Conservation (phyloP, 2,888 invertebrate species). For the Platycnemis pennipes region DNA sequence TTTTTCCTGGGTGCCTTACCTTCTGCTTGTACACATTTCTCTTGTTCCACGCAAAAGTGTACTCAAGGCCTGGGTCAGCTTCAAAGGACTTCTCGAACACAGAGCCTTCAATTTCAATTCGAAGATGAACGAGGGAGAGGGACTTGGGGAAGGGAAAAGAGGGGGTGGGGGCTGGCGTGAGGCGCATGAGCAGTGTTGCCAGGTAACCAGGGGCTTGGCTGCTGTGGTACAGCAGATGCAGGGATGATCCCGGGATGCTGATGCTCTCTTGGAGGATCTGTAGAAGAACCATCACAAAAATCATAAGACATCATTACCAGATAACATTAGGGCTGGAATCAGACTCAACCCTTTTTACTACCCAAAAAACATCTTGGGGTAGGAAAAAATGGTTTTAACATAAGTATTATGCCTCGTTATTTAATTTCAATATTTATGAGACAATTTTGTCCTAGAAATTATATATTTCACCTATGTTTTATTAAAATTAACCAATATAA, state of each 20-base stretch:
- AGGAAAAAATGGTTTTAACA: too few species aligned
- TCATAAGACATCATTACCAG: neutral
- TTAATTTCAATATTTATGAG: too few species aligned
- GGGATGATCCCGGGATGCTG: slow-evolving; percentile 94
- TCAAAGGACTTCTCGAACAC: slow-evolving; percentile 95
- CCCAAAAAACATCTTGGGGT: too few species aligned
- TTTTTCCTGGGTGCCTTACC: slow-evolving; percentile 80
- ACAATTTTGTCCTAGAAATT: too few species aligned
- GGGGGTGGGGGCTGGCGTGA: slow-evolving; percentile 91
- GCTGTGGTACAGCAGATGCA: slow-evolving; percentile 97
- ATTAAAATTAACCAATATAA: too few species aligned
- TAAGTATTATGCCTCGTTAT: too few species aligned
- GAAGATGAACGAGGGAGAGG: slow-evolving; percentile 93
- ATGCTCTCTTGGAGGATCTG: slow-evolving; percentile 98
- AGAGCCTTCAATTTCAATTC: slow-evolving; percentile 96
- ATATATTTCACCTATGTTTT: too few species aligned
- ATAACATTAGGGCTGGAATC: too few species aligned
- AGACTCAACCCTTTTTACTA: too few species aligned
- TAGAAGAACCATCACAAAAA: slow-evolving; percentile 72
- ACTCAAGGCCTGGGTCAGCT: slow-evolving; percentile 96
- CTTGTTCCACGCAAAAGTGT: slow-evolving; percentile 99
- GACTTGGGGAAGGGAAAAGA: slow-evolving; percentile 79
- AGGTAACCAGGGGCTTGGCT: slow-evolving; percentile 96
- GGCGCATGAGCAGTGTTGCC: slow-evolving; percentile 94
- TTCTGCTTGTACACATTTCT: slow-evolving; percentile 98